Conservation (phyloP, 2,888 invertebrate species). For the Apotomis capreana region DNA sequence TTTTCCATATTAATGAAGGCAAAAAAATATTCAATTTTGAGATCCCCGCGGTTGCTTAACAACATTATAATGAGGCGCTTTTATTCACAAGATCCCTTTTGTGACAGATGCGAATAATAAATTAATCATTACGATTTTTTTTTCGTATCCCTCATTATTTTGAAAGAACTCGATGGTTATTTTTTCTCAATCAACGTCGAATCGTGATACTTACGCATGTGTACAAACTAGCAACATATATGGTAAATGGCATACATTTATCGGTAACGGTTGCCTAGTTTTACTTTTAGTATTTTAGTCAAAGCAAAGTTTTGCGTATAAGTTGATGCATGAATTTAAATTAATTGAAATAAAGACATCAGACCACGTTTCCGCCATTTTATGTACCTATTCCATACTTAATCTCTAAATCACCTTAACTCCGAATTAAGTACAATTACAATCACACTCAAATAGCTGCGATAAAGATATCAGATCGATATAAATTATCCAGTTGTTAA, state of each 20-base stretch:
- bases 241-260: no score
- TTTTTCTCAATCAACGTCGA: background rate
- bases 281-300: no score
- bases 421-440: slow-evolving; percentile 15
- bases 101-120: slow-evolving; percentile 5
- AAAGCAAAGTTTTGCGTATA: no score
- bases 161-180: background rate
- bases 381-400: background rate
- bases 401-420: slow-evolving; percentile 17
- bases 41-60: slow-evolving; percentile 10
- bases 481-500: slow-evolving; percentile 34
- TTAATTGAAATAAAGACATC: no score
- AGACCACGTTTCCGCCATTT: no score
- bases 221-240: no score
- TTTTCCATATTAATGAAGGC: slow-evolving; percentile 9
- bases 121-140: slow-evolving; percentile 21
- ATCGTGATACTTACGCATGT: no score
- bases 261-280: no score
- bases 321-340: no score
- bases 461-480: slow-evolving; percentile 37
- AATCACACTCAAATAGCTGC: background rate
- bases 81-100: slow-evolving; percentile 9
- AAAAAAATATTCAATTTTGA: slow-evolving; percentile 19
- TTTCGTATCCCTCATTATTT: slow-evolving; percentile 2
- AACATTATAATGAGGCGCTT: slow-evolving; percentile 18